phyloP scores from a whole-genome alignment of 2,797 vertebrate genomes.

The Champsocephalus gunnari region DNA sequence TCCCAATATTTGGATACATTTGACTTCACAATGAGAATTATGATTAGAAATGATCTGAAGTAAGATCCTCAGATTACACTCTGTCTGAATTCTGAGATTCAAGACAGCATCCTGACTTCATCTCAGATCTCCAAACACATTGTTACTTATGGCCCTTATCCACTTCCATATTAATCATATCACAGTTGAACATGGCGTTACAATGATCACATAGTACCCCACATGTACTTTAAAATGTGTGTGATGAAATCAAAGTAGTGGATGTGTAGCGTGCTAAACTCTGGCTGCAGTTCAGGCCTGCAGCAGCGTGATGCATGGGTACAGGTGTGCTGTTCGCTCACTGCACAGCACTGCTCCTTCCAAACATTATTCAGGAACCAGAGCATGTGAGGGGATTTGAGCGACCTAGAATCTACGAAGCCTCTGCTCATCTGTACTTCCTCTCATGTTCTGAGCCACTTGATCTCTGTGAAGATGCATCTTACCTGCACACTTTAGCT shows the following conservation, averaged over 20 bases:
- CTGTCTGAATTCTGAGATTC: no score
- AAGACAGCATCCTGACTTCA: no score
- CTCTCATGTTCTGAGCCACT: conserved; percentile 24
- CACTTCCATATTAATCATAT: no score
- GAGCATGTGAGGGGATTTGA: background rate
- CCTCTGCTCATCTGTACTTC: conserved; percentile 11
- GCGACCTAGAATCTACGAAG: background rate
- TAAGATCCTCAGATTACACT: no score
- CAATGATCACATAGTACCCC: no score
- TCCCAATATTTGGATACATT: no score
- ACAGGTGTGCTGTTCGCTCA: conserved; percentile 5
- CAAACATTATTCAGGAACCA: conserved; percentile 19
- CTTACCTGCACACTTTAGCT: conserved; percentile 4
- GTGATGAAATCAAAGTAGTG: background rate
- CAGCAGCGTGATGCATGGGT: background rate
- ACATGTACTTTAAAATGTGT: background rate
- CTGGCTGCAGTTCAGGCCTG: background rate
- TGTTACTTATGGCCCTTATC: no score
- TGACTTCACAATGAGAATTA: no score
- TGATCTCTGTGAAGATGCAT: conserved; percentile 13
- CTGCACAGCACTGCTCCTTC: background rate
- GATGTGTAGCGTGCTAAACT: background rate
- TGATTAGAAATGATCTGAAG: no score
- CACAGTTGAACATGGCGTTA: no score
- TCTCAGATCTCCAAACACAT: no score